Conservation (phyloP, 2,113 vertebrate species). For the Excalfactoria chinensis region DNA sequence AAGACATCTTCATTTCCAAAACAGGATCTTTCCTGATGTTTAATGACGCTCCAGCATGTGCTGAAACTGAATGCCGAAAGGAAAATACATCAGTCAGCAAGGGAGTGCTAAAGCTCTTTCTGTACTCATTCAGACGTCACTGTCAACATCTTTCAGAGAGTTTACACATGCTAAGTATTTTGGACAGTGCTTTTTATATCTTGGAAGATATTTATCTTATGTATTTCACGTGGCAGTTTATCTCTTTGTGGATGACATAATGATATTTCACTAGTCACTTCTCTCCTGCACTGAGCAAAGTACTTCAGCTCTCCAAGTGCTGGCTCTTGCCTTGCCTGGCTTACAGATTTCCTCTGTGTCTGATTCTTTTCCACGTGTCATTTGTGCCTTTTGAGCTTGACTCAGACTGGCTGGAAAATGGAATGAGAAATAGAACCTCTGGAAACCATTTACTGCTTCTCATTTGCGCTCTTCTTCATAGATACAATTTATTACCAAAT, state of each 20-base stretch:
- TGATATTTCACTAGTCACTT: not conserved
- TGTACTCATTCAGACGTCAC: not conserved
- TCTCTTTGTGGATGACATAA: not conserved
- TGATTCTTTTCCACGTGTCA: not conserved
- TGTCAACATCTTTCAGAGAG: constrained; percentile 23
- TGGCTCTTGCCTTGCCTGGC: not conserved
- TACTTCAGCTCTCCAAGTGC: not conserved
- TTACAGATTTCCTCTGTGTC: not conserved
- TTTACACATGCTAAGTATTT: not conserved
- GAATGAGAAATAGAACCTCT: not conserved
- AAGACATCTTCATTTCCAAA: constrained; percentile 50
- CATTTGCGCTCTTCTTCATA: not conserved
- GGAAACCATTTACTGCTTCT: not conserved
- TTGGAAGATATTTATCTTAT: not conserved
- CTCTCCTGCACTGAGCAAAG: not conserved
- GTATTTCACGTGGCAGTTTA: not conserved
- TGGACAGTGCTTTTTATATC: not conserved
- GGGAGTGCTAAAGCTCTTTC: constrained; percentile 11
- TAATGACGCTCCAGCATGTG: constrained; percentile 52
- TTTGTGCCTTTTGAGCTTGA: constrained; percentile 20
- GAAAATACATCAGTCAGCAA: constrained; percentile 54
- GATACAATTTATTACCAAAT: not conserved
- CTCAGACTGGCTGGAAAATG: not conserved
- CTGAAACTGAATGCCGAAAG: constrained; percentile 54
- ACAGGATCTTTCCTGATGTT: constrained; percentile 27